Percentiles rank a stretch among this genome's conserved stretches.
Conservation (phyloP, 2,888 invertebrate genomes). For the Sinhomidia bicolor region DNA sequence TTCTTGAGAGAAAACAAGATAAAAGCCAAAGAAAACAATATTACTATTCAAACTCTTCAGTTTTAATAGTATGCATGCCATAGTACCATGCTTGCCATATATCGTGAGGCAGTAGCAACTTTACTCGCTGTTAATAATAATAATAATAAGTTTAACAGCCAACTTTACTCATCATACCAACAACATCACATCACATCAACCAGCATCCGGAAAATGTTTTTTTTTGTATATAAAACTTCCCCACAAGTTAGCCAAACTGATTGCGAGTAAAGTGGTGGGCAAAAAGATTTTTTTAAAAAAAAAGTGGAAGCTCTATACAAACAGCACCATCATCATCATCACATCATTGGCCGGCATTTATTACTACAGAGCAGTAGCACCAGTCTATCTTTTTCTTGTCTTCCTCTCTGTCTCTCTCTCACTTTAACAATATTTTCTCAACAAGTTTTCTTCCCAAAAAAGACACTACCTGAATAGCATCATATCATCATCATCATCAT, state of each 20-base stretch:
- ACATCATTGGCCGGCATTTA: background rate
- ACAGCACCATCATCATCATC: too few relatives aligned
- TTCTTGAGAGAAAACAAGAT: slow-evolving; percentile 44
- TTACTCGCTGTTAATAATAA: background rate
- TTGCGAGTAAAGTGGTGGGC: background rate
- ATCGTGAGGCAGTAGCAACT: background rate
- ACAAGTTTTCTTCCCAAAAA: slow-evolving; percentile 38
- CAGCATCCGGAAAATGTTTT: slow-evolving; percentile 39
- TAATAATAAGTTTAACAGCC: too few relatives aligned
- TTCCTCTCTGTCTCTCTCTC: background rate
- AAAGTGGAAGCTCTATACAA: slow-evolving; percentile 39
- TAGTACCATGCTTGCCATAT: background rate
- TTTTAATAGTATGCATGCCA: too few relatives aligned
- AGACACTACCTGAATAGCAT: background rate
- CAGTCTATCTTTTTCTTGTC: background rate
- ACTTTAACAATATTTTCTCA: slow-evolving; percentile 26
- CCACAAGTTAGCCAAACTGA: background rate
- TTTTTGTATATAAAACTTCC: background rate
- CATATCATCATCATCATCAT: background rate
- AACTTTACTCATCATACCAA: too few relatives aligned
- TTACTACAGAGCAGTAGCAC: too few relatives aligned
- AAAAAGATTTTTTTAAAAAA: too few relatives aligned
- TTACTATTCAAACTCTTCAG: background rate
- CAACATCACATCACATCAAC: too few relatives aligned
- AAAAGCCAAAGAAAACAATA: slow-evolving; percentile 31